phyloP scores from a whole-genome alignment of 2,888 invertebrate genomes.

The Pammene fasciana region DNA sequence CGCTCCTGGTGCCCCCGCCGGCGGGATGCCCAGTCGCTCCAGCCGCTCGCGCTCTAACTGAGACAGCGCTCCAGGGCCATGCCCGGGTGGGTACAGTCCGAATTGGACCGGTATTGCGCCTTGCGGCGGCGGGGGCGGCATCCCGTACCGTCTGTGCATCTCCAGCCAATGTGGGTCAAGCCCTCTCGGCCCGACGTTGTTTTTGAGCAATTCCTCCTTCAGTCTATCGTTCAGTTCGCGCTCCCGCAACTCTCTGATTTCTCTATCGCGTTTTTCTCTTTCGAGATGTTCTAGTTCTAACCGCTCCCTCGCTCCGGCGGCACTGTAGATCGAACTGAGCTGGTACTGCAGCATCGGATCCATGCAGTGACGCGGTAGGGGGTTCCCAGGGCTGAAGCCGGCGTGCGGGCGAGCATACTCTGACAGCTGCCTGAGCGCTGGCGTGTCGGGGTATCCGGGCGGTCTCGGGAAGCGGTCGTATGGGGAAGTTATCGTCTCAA shows the following conservation, averaged over 20 bases:
- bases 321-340: conserved; percentile 89
- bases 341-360: conserved; percentile 94
- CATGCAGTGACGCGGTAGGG: conserved; percentile 86
- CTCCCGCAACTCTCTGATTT: conserved; percentile 90
- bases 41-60: conserved; percentile 94
- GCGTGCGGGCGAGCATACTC: conserved; percentile 97
- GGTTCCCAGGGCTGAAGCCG: conserved; percentile 87
- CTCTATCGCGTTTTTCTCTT: conserved; percentile 88
- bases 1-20: conserved; percentile 80
- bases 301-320: conserved; percentile 85
- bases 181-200: conserved; percentile 85
- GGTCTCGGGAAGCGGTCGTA: conserved; percentile 88
- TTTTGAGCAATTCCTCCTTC: conserved; percentile 94
- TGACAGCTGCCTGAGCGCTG: conserved; percentile 94
- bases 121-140: conserved; percentile 85
- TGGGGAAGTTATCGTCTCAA: conserved; percentile 89
- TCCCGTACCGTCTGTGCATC: conserved; percentile 91
- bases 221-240: conserved; percentile 92
- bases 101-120: conserved; percentile 88
- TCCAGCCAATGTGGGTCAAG: conserved; percentile 94
- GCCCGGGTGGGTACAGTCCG: conserved; percentile 89
- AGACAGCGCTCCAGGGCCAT: conserved; percentile 86
- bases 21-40: conserved; percentile 91
- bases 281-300: conserved; percentile 87
- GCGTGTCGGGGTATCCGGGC: conserved; percentile 93